These are phyloP conservation scores for Brachyalestes nurse DNA, from an alignment of 2,797 vertebrate species.

Conservation along the genomic window DNA sequence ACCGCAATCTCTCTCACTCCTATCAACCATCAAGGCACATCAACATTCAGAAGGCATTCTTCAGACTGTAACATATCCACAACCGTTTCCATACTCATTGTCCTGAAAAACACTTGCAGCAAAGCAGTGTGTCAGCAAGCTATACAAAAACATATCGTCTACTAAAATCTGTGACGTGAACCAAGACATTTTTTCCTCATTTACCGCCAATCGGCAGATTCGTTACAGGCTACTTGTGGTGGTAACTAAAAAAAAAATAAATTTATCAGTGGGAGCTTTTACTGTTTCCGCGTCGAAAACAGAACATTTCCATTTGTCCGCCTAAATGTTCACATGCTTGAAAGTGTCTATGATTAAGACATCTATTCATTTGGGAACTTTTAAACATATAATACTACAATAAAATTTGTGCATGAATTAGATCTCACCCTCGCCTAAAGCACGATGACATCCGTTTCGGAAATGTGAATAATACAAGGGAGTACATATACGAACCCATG, in stretches of 20 bases:
- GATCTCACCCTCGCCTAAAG: background rate
- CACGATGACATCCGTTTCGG: background rate
- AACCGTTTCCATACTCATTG: background rate
- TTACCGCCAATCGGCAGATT: background rate
- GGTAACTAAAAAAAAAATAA: too few species aligned
- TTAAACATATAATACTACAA: background rate
- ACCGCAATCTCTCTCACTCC: background rate
- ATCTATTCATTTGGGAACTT: background rate
- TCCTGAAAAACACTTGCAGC: background rate
- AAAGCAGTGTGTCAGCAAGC: background rate
- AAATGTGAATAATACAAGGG: background rate
- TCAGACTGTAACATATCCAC: slow-evolving; percentile 36
- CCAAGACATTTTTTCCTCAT: background rate
- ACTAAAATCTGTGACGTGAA: background rate
- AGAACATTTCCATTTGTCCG: background rate
- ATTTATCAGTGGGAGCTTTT: background rate
- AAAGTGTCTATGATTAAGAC: background rate
- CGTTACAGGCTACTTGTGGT: background rate
- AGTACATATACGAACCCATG: background rate
- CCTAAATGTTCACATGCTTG: background rate
- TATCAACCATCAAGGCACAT: background rate
- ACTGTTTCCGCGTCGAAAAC: background rate
- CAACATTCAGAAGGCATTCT: background rate
- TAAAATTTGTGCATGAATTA: background rate
- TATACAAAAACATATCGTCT: background rate